phyloP scores from a whole-genome alignment of 1,140 invertebrate species.

The Rhagoletis zephyria region DNA sequence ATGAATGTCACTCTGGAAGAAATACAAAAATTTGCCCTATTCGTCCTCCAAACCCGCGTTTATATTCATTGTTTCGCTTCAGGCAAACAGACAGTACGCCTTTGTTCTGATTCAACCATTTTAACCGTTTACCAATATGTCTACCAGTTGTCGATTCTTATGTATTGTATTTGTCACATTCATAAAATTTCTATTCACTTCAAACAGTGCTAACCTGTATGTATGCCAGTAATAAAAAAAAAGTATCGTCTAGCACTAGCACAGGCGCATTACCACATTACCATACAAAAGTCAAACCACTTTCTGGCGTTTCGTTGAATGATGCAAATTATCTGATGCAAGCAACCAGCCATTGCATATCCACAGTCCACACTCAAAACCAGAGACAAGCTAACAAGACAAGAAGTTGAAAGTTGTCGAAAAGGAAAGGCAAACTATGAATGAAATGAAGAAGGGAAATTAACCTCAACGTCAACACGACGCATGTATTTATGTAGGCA shows the following conservation, averaged over 20 bases:
- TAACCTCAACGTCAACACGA: conserved; percentile 31
- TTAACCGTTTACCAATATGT: too few relatives aligned
- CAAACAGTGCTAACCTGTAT: background rate
- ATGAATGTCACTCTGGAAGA: too few relatives aligned
- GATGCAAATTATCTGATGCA: background rate
- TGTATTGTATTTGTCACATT: background rate
- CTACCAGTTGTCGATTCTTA: too few relatives aligned
- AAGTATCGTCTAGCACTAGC: background rate
- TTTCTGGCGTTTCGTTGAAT: conserved; percentile 7
- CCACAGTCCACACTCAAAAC: background rate
- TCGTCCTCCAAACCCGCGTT: too few relatives aligned
- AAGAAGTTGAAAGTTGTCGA: background rate
- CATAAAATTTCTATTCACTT: background rate
- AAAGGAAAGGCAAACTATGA: conserved; percentile 9
- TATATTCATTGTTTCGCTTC: too few relatives aligned
- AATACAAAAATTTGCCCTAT: too few relatives aligned
- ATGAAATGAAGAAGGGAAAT: conserved; percentile 4
- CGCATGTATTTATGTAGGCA: background rate
- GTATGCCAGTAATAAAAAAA: too few relatives aligned
- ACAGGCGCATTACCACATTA: background rate
- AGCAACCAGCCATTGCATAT: background rate
- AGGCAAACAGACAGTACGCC: too few relatives aligned
- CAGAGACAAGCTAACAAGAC: conserved; percentile 9
- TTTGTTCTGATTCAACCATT: too few relatives aligned
- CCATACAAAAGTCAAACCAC: background rate